These are phyloP conservation scores for Scaeva pyrastri DNA, from an alignment of 2,888 invertebrate species.

Conservation along the genomic window DNA sequence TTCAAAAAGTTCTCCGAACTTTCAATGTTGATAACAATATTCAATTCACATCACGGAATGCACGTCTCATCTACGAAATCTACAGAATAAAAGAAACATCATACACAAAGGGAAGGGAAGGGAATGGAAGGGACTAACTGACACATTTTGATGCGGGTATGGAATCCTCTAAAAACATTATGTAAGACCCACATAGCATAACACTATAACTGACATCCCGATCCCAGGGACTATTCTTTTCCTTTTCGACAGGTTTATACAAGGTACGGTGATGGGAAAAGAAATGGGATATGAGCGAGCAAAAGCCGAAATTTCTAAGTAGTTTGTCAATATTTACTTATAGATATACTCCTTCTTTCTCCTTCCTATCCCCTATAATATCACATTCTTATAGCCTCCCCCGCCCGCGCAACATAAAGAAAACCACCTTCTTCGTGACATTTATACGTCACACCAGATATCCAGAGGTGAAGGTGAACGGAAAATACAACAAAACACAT, in stretches of 20 bases:
- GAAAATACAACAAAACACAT: constrained; percentile 41
- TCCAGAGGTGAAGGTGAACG: constrained; percentile 8
- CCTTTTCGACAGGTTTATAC: constrained; percentile 22
- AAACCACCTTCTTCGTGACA: constrained; percentile 40
- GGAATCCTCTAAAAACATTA: constrained; percentile 12
- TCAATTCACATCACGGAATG: constrained; percentile 73
- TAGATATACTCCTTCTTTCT: constrained; percentile 50
- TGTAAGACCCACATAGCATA: constrained; percentile 60
- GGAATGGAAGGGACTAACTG: constrained; percentile 38
- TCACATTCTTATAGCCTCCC: neutral
- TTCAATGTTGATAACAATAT: constrained; percentile 64
- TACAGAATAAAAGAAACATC: constrained; percentile 12
- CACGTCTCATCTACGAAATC: constrained; percentile 66
- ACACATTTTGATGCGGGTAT: constrained; percentile 67
- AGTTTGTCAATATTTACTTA: constrained; percentile 74
- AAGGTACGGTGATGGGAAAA: constrained; percentile 21
- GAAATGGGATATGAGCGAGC: constrained; percentile 53
- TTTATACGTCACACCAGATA: constrained; percentile 51
- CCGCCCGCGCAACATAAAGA: neutral
- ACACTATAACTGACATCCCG: constrained; percentile 65
- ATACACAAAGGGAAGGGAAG: too few relatives aligned
- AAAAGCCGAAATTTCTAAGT: constrained; percentile 61
- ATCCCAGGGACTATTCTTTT: constrained; percentile 59
- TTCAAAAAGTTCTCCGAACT: constrained; percentile 53
- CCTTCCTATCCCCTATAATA: constrained; percentile 18